Evolutionary conservation across 1,140 invertebrate species (phyloP).

Genomic region (Lucilia cuprina): DNA sequence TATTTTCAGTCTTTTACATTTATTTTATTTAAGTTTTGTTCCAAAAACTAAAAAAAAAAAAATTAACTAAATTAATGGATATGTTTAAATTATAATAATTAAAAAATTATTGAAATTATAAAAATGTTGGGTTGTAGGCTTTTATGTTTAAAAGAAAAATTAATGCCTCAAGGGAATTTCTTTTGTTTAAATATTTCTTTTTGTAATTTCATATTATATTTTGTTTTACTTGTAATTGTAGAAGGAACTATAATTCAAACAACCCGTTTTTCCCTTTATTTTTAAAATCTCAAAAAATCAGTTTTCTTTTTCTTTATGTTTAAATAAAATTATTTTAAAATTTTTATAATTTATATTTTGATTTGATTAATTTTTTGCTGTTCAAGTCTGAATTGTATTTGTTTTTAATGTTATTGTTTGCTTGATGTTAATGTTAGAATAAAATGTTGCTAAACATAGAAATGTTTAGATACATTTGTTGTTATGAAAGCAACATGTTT

Average conservation of each 20-base stretch:
- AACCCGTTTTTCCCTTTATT: constrained; percentile 27
- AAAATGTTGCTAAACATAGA: background rate
- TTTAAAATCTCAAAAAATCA: background rate
- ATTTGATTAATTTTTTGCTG: background rate
- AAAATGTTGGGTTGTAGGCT: background rate
- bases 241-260: constrained; percentile 32
- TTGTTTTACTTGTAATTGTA: background rate
- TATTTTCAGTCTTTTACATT: background rate
- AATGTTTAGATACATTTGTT: background rate
- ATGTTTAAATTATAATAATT: background rate
- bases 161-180: background rate
- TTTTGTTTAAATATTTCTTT: background rate
- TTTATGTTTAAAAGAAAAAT: background rate
- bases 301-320: background rate
- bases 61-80: background rate
- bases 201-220: background rate
- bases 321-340: background rate
- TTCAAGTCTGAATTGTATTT: background rate
- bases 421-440: background rate
- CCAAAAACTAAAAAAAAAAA: background rate
- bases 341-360: background rate
- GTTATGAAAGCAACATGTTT: background rate
- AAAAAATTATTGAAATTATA: background rate
- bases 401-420: background rate
- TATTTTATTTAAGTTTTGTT: background rate